Evolutionary conservation across 2,888 invertebrate genomes (phyloP), one percentile per base, ranked within the genome.

Genomic region (Hermaeophaga mercurialis): DNA sequence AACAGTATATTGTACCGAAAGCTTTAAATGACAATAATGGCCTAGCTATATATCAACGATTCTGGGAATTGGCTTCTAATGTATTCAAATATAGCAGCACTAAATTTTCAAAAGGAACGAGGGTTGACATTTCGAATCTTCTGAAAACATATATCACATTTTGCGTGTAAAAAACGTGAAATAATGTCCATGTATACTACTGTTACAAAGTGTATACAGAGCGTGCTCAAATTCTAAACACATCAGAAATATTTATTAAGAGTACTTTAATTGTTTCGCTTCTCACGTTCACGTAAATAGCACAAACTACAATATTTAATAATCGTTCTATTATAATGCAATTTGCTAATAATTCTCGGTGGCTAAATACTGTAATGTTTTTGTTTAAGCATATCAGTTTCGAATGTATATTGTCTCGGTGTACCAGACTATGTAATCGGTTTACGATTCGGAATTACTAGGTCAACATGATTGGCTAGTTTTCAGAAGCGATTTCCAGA

Each of bases 381-480:
- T 3, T 31, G 39, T 39, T 39, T 12, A 7, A n/a, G 12, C 19
- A 12, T 22, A 55, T 47, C 26, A 39, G 49, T 31, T 43, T 44
- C 49, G 28, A 49, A 5, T 5, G 22, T 17, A 33, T 38, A 50
- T 56, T 56, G 56, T 56, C 45, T 45, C 45, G 39, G 50, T 34
- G 33, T 50, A 45, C 50, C 45, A 45, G 56, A 56, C 44, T 56
- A 46, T 36, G 56, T 56, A 50, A 56, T 56, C 45, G 39, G 38
- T 50, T 56, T 50, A 45, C 50, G 44, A 49, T 43, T 8, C 49
- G 36, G 39, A 44, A 55, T 55, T 55, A 55, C 55, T 43, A 44
- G 49, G 26, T 45, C 39, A 45, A 38, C 34, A 38, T 45, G 31
- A 56, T 50, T 46, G 39, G 45, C 17, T 44, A 31, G 45, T 56